Evolutionary conservation across 2,797 vertebrate species (phyloP), one percentile per base, ranked within the genome.

Genomic region (Clamator glandarius): DNA sequence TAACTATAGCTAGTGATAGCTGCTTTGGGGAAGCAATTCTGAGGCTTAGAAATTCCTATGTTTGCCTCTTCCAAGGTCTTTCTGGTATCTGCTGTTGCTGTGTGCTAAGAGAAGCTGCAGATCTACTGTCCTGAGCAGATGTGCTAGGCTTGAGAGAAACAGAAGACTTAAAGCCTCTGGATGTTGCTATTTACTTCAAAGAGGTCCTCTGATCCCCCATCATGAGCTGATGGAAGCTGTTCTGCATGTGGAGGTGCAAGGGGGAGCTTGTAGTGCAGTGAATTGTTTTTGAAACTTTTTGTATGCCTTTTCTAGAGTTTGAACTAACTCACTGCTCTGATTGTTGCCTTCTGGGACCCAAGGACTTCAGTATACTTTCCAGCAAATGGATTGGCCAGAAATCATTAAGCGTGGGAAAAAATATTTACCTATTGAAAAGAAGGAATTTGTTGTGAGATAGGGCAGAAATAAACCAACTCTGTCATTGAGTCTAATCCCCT

Each of bases 401-500:
- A 74, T 58, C 24, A 70, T 63, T 51, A 41, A 50, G 36, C 76
- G 12, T 39, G 14, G 17, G 33, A 11, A 31, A 57, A 35, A 44
- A 64, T 69, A 69, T 10, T 78, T 48, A 33, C 81, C 12, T 29
- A 1, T 89, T 84, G 6, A 16, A 63, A 59, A 82, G 48, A 73
- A 58, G 46, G 19, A 77, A 46, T 62, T 93, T 89, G 13, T 68
- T 77, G 5, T 64, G 52, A 89, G 33, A 57, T 14, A 80, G 44
- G 57, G 35, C 50, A 74, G 66, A 39, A 83, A 28, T 44, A 84
- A 64, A 81, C 13, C 19, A 77, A 64, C 50, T 73, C 39, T 81
- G 57, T 87, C 50, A 58, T 84, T 75, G 72, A 78, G 23, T 81
- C 46, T 88, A 78, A 85, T 93, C 33, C 16, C 19, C 25, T 85